Conservation (phyloP, 2,113 vertebrate species). For the Oriolus oriolus region DNA sequence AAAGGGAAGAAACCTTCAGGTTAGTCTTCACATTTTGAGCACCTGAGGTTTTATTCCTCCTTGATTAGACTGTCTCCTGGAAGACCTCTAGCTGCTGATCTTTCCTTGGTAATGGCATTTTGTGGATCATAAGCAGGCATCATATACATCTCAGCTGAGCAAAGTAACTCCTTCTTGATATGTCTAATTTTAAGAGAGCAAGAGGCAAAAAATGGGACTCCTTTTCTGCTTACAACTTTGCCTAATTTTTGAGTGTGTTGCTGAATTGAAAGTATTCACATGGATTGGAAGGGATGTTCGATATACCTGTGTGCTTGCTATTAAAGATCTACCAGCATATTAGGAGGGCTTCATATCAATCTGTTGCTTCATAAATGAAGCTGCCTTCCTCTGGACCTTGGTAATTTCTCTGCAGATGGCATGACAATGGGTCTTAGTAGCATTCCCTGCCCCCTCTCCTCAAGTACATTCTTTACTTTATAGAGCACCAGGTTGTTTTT, state of each 20-base stretch:
- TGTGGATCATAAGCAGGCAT: background rate
- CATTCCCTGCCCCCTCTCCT: background rate
- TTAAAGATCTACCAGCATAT: background rate
- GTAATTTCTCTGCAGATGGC: background rate
- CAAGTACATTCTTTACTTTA: conserved; percentile 10
- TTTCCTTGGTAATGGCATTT: background rate
- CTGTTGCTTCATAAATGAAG: background rate
- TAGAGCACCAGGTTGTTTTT: background rate
- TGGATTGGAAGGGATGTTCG: background rate
- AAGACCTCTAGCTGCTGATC: background rate
- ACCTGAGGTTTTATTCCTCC: background rate
- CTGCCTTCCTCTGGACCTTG: background rate
- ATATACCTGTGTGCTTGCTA: background rate
- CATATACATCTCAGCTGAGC: background rate
- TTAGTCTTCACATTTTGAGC: background rate
- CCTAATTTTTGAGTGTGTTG: background rate
- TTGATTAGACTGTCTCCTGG: background rate
- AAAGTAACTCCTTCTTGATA: background rate
- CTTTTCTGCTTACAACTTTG: background rate
- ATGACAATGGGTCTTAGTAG: background rate
- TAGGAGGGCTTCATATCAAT: background rate
- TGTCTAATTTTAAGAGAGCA: background rate
- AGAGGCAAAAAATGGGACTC: background rate
- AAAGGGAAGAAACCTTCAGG: background rate
- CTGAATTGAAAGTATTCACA: background rate